Evolutionary conservation across 37 sponge, comb jelly and placozoan species (phyloP).

Genomic region (Agelas oroides): DNA sequence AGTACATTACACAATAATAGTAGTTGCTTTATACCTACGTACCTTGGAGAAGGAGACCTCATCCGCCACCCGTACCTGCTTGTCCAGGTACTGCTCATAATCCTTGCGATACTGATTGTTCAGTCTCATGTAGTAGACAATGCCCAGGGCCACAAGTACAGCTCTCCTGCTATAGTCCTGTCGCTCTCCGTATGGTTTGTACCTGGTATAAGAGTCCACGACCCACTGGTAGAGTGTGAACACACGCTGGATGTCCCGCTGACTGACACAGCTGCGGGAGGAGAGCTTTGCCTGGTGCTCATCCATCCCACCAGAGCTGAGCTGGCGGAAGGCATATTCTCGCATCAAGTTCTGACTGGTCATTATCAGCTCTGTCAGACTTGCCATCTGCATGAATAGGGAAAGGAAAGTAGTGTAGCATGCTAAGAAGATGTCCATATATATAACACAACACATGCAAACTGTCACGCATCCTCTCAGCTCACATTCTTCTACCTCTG

Average conservation of each 20-base stretch:
- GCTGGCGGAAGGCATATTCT: slow-evolving; percentile 73
- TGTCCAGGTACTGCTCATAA: slow-evolving; percentile 49
- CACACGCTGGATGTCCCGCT: slow-evolving; percentile 89
- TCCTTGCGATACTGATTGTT: slow-evolving; percentile 52
- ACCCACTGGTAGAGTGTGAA: slow-evolving; percentile 84
- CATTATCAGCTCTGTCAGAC: slow-evolving; percentile 74
- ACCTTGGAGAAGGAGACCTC: slow-evolving; percentile 45
- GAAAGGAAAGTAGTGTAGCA: no score
- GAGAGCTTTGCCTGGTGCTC: slow-evolving; percentile 18
- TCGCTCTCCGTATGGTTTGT: slow-evolving; percentile 9
- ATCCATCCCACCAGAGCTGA: background rate
- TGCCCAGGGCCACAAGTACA: slow-evolving; percentile 81
- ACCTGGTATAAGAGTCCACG: slow-evolving; percentile 40
- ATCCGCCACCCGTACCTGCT: background rate
- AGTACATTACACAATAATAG: no score
- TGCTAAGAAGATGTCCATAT: no score
- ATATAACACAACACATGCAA: no score
- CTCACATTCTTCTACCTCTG: background rate
- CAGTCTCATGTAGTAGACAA: slow-evolving; percentile 91
- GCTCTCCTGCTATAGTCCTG: slow-evolving; percentile 58
- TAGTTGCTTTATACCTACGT: no score
- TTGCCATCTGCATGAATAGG: slow-evolving; percentile 22
- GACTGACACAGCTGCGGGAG: slow-evolving; percentile 82
- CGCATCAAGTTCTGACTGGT: slow-evolving; percentile 80
- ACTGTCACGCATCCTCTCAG: no score